Conservation (phyloP, 2,113 vertebrate genomes). For the Callipepla squamata region DNA sequence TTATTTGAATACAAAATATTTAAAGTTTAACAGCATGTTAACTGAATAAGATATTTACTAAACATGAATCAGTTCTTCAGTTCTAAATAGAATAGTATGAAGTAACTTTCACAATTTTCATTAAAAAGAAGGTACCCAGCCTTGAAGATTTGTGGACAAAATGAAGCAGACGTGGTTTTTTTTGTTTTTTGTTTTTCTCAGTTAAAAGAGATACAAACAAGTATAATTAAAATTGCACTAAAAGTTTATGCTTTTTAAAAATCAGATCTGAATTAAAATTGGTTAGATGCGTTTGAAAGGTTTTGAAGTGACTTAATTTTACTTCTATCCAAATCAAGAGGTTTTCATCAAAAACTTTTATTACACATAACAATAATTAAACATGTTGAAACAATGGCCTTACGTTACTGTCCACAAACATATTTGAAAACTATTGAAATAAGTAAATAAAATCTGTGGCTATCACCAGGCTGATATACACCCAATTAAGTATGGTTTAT, state of each 20-base stretch:
- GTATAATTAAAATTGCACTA: neutral
- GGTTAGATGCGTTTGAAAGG: neutral
- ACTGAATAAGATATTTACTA: neutral
- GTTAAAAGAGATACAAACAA: constrained; percentile 2
- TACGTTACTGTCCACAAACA: constrained; percentile 24
- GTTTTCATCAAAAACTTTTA: neutral
- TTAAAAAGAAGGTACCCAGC: neutral
- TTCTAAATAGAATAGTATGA: neutral
- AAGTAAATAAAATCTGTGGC: neutral
- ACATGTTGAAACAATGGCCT: neutral
- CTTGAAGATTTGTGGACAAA: neutral
- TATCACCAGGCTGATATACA: constrained; percentile 37
- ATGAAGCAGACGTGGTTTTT: neutral
- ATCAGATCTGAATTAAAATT: neutral
- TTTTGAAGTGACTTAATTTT: neutral
- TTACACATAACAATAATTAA: neutral
- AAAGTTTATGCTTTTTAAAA: neutral
- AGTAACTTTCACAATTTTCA: neutral
- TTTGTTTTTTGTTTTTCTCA: neutral
- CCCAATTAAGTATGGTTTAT: neutral
- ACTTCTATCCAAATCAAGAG: neutral
- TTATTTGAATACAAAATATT: constrained; percentile 8
- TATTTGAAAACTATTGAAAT: constrained; percentile 23
- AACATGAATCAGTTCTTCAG: neutral
- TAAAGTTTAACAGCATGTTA: neutral